phyloP scores from a whole-genome alignment of 2,888 invertebrate genomes.

The Gastrophysa polygoni region DNA sequence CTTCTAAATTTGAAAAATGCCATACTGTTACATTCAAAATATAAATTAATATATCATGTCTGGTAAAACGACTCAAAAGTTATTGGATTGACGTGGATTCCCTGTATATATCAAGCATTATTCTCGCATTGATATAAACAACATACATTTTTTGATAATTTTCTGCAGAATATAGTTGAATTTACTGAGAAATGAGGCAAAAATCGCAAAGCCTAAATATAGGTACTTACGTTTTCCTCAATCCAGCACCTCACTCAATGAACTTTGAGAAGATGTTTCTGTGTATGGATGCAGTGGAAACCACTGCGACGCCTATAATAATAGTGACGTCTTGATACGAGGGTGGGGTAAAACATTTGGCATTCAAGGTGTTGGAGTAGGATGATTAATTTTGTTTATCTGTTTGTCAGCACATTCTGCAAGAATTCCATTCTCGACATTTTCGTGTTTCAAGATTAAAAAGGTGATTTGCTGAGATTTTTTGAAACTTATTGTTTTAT shows the following conservation, averaged over 20 bases:
- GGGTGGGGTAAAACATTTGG: conserved; percentile 16
- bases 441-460: no score
- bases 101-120: no score
- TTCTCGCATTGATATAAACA: no score
- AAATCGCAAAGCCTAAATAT: conserved; percentile 8
- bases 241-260: conserved; percentile 18
- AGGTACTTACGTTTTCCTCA: conserved; percentile 9
- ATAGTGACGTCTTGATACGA: conserved; percentile 13
- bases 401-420: not conserved
- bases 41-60: no score
- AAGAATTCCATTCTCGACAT: not conserved
- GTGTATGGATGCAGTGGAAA: conserved; percentile 3
- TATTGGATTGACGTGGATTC: no score
- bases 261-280: conserved; percentile 9
- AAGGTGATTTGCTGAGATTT: no score
- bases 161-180: no score
- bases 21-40: no score
- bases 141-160: no score
- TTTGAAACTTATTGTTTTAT: no score
- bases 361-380: not conserved
- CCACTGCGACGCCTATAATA: conserved; percentile 12
- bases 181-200: not conserved
- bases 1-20: no score
- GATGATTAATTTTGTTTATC: not conserved
- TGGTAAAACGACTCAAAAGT: no score